These are phyloP conservation scores for Elgonia sp. DNA, from an alignment of 2,888 invertebrate genomes.

Conservation along the genomic window DNA sequence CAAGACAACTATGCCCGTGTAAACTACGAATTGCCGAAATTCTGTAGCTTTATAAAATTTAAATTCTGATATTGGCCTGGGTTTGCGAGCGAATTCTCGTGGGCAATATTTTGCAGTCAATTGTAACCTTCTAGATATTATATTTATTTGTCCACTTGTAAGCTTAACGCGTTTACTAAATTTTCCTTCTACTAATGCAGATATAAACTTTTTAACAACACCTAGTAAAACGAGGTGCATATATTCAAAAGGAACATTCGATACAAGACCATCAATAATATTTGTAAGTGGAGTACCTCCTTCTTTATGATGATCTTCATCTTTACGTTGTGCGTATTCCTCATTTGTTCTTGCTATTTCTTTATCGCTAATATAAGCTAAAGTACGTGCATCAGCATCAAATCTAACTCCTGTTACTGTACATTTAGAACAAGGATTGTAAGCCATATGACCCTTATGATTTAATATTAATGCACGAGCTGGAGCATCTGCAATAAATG, in stretches of 20 bases:
- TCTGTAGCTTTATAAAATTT: conserved; percentile 56
- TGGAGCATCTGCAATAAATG: conserved; percentile 76
- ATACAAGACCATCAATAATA: conserved; percentile 51
- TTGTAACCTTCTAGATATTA: conserved; percentile 53
- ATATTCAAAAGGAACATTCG: conserved; percentile 59
- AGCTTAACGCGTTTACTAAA: conserved; percentile 44
- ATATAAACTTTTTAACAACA: conserved; percentile 57
- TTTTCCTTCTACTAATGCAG: conserved; percentile 60
- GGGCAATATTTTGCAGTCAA: conserved; percentile 37
- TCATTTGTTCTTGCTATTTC: neutral
- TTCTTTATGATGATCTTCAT: conserved; percentile 69
- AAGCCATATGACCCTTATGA: conserved; percentile 69
- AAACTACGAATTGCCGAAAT: conserved; percentile 53
- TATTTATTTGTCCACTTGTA: conserved; percentile 20
- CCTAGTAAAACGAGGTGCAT: conserved; percentile 3
- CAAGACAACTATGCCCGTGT: conserved; percentile 33
- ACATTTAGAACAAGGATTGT: conserved; percentile 75
- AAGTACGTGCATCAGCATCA: conserved; percentile 3
- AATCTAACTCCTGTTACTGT: conserved; percentile 52
- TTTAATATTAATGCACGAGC: conserved; percentile 73
- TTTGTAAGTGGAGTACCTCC: conserved; percentile 51
- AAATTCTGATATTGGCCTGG: conserved; percentile 32
- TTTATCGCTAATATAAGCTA: conserved; percentile 35
- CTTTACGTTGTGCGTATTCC: neutral
- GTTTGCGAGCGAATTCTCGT: conserved; percentile 54